Evolutionary conservation across 2,797 vertebrate species (phyloP).

Genomic region (Amblyopsis hoosieri): DNA sequence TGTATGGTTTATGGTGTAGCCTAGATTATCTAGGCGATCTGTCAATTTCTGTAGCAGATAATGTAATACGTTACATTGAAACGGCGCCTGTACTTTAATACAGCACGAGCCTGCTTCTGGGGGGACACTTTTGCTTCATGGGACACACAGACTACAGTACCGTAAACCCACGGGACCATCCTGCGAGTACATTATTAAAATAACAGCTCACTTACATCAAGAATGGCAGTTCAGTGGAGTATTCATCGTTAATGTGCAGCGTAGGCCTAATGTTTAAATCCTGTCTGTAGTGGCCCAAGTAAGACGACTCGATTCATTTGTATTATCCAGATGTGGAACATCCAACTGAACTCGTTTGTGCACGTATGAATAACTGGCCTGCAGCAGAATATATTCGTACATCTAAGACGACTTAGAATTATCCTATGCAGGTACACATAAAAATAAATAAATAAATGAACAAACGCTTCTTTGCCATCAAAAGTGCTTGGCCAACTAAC

Average conservation of each 20-base stretch:
- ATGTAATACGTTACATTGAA: not conserved
- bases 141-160: conserved; percentile 14
- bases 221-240: conserved; percentile 38
- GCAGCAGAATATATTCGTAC: not conserved
- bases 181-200: conserved; percentile 11
- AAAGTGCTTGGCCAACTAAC: conserved; percentile 60
- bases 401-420: not conserved
- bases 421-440: not conserved
- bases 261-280: conserved; percentile 13
- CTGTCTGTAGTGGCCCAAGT: conserved; percentile 41
- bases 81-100: conserved; percentile 9
- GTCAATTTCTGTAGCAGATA: no score
- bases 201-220: conserved; percentile 65
- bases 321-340: conserved; percentile 68
- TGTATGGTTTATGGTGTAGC: not conserved
- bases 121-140: conserved; percentile 6
- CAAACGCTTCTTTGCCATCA: conserved; percentile 20
- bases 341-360: conserved; percentile 29
- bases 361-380: conserved; percentile 5
- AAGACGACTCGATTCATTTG: conserved; percentile 38
- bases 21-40: no score
- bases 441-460: conserved; percentile 25
- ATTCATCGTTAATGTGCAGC: conserved; percentile 52
- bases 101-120: conserved; percentile 1
- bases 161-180: conserved; percentile 33